phyloP scores from a whole-genome alignment of 2,888 invertebrate genomes.

The Oscheius sp. region DNA sequence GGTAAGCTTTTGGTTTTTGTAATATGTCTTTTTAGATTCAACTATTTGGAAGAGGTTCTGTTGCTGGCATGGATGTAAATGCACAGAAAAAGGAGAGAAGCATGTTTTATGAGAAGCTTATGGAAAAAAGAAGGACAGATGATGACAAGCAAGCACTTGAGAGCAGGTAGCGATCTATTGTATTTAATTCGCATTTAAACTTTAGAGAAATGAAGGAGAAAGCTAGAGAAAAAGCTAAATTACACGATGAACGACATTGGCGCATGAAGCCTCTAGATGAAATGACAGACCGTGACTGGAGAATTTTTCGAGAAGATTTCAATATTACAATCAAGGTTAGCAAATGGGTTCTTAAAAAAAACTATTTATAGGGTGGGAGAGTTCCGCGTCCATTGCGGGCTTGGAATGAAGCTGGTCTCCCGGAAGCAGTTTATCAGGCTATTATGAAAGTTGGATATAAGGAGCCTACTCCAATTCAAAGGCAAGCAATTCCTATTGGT shows the following conservation, averaged over 20 bases:
- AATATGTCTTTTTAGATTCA: slow-evolving; percentile 76
- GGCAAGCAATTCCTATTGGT: slow-evolving; percentile 98
- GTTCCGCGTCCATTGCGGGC: slow-evolving; percentile 93
- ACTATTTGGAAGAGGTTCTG: slow-evolving; percentile 95
- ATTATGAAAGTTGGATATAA: slow-evolving; percentile 78
- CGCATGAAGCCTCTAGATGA: slow-evolving; percentile 87
- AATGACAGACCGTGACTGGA: slow-evolving; percentile 99
- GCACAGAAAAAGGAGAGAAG: slow-evolving; percentile 80
- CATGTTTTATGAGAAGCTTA: slow-evolving; percentile 92
- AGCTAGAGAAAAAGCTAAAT: slow-evolving; percentile 87
- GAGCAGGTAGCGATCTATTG: slow-evolving; percentile 67
- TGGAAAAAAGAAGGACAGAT: slow-evolving; percentile 93
- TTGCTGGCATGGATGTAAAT: slow-evolving; percentile 97
- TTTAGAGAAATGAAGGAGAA: slow-evolving; percentile 48
- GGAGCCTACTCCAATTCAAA: slow-evolving; percentile 97
- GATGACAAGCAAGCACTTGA: slow-evolving; percentile 96
- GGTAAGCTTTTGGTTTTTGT: slow-evolving; percentile 42
- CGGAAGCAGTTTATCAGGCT: slow-evolving; percentile 88
- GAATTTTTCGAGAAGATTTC: slow-evolving; percentile 98
- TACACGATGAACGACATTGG: slow-evolving; percentile 99
- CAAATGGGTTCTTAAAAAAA: background rate
- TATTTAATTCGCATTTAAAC: background rate
- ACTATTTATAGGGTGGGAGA: slow-evolving; percentile 77
- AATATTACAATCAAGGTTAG: slow-evolving; percentile 88
- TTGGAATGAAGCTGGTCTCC: slow-evolving; percentile 93